Evolutionary conservation across 2,797 vertebrate genomes (phyloP).

Genomic region (Distichodus sexfasciatus): DNA sequence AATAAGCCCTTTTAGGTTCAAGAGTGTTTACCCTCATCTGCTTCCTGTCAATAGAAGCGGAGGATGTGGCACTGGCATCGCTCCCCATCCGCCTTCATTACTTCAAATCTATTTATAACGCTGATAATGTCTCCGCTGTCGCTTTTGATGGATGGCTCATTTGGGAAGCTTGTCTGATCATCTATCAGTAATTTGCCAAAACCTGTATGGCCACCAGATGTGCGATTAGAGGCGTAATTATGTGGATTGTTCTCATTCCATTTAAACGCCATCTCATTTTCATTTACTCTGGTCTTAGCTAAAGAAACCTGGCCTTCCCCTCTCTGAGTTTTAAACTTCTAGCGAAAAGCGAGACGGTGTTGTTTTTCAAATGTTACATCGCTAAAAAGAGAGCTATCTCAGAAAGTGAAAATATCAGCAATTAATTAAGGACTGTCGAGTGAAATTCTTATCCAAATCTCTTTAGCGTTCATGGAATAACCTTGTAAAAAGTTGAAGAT

Average conservation of each 20-base stretch:
- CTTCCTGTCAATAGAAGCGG: background rate
- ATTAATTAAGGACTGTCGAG: too few relatives aligned
- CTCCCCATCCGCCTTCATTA: conserved; percentile 29
- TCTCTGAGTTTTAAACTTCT: too few relatives aligned
- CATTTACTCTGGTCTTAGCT: conserved; percentile 23
- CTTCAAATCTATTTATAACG: conserved; percentile 46
- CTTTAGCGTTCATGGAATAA: too few relatives aligned
- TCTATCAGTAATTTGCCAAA: conserved; percentile 51
- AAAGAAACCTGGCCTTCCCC: conserved; percentile 23
- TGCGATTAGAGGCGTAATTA: conserved; percentile 51
- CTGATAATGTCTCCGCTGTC: conserved; percentile 46
- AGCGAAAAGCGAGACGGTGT: too few relatives aligned
- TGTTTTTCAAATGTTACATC: too few relatives aligned
- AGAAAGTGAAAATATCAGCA: too few relatives aligned
- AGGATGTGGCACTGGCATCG: conserved; percentile 9
- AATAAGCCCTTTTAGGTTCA: conserved; percentile 7
- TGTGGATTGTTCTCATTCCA: conserved; percentile 30
- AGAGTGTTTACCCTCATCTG: conserved; percentile 22
- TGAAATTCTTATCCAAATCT: too few relatives aligned
- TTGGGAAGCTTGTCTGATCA: conserved; percentile 49
- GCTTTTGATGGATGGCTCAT: conserved; percentile 50
- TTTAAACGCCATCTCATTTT: conserved; percentile 22
- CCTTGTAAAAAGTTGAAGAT: too few relatives aligned
- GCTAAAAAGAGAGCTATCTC: too few relatives aligned
- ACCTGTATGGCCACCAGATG: conserved; percentile 43